Base-by-base conservation (phyloP, 1,140 invertebrate species). In the Drosophila pruinosa region DNA sequence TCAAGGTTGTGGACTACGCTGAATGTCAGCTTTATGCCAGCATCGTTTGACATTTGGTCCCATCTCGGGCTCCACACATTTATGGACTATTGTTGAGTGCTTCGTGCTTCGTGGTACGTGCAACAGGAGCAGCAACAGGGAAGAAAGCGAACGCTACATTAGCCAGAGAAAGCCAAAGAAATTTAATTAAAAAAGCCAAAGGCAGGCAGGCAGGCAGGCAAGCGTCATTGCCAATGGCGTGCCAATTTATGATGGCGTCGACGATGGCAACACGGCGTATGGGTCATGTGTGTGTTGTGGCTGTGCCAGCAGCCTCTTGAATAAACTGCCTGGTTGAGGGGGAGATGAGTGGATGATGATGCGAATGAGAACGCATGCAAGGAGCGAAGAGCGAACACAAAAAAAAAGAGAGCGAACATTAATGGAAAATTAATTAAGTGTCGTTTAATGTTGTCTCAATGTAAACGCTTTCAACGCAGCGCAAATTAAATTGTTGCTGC, bases 341-440 rank as follows among this genome's bases (percentile, higher is more conserved):
- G 12, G 34, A 4, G 15, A 7, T 21, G 38, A 28, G n/a, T 41
- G 36, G 10, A 12, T 57, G 14, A 6, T 17, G 19, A 15, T 4
- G 17, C 17, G 31, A 53, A 50, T 64, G 34, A 21, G 38, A 24
- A 36, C n/a, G n/a, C n/a, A n/a, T n/a, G n/a, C n/a, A 47, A n/a
- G 14, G 10, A 34, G 38, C 38, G 8, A 10, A n/a, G 24, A 10
- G 31, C 8, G 38, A 14, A 48, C 28, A 36, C 36, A 47, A 47
- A 36, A 48, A 56, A 59, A 41, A 59, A 65, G 78, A 82, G 63
- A 69, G 75, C 47, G 52, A 76, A 85, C 85, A 85, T 85, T 76
- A 85, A 85, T 85, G 80, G 80, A 85, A 85, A 85, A 85, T 85
- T 85, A 85, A 85, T 85, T 85, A 85, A 85, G 80, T 85, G 80